Conservation (phyloP, 1,140 invertebrate genomes). For the Drosophila bocki region DNA sequence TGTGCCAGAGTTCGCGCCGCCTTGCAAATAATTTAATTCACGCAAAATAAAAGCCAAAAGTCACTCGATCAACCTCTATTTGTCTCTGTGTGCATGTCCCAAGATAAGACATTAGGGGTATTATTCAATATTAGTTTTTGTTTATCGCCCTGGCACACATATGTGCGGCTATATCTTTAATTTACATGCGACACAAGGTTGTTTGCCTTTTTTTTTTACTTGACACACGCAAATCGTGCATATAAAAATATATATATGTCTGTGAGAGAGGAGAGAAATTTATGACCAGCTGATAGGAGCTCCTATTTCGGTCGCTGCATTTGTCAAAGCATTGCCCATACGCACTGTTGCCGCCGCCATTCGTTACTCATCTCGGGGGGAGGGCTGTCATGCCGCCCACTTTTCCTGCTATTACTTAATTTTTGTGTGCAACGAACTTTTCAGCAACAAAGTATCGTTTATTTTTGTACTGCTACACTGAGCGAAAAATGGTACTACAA, state of each 20-base stretch:
- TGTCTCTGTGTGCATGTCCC: conserved; percentile 13
- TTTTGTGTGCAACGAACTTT: conserved; percentile 67
- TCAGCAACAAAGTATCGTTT: conserved; percentile 10
- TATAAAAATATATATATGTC: too few species aligned
- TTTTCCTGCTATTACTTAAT: conserved; percentile 70
- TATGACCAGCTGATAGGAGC: conserved; percentile 22
- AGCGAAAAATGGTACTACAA: background rate
- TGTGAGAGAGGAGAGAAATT: conserved; percentile 12
- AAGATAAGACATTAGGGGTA: conserved; percentile 59
- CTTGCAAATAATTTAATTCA: conserved; percentile 12
- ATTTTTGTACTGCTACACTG: background rate
- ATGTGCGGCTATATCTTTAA: conserved; percentile 10
- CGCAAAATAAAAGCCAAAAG: conserved; percentile 20
- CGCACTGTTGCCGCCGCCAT: conserved; percentile 47
- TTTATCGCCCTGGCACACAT: conserved; percentile 45
- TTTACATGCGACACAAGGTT: conserved; percentile 38
- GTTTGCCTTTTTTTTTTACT: conserved; percentile 10
- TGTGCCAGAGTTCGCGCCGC: conserved; percentile 59
- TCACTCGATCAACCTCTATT: conserved; percentile 17
- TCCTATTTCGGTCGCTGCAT: conserved; percentile 24
- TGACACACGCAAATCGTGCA: conserved; percentile 6
- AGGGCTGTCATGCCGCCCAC: conserved; percentile 18
- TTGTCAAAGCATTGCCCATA: conserved; percentile 30
- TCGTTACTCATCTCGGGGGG: conserved; percentile 69
- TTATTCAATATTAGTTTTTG: conserved; percentile 79